A percentile compares a stretch with the other conserved stretches of the same genome.
These are phyloP conservation scores for Zapornia atra DNA, from an alignment of 2,113 vertebrate genomes.

Conservation along the genomic window DNA sequence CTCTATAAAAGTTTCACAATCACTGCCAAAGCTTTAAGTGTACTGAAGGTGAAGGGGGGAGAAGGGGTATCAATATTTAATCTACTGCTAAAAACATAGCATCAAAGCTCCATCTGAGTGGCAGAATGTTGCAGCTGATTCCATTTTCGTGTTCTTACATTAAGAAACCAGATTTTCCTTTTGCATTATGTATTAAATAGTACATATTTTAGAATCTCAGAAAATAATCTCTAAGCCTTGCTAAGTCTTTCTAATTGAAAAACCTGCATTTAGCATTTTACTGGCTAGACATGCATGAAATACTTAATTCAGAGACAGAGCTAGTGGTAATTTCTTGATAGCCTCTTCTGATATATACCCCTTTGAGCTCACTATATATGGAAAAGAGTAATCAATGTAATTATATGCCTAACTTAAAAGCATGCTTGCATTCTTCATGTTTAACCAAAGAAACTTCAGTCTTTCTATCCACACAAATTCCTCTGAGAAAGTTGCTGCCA, in stretches of 20 bases:
- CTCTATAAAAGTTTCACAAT: background rate
- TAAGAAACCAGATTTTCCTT: constrained; percentile 60
- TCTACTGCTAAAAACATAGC: constrained; percentile 44
- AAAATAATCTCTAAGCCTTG: constrained; percentile 26
- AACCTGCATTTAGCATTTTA: background rate
- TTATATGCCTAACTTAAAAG: background rate
- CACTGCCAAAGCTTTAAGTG: background rate
- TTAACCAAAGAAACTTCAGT: background rate
- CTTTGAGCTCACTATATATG: background rate
- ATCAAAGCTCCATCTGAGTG: constrained; percentile 37
- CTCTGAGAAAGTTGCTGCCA: constrained; percentile 4
- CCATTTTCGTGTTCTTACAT: constrained; percentile 37
- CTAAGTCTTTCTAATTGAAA: constrained; percentile 46
- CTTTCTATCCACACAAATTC: background rate
- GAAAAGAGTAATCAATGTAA: background rate
- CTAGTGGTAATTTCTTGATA: background rate
- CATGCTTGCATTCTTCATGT: background rate
- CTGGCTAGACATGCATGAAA: background rate
- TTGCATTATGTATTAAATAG: constrained; percentile 48
- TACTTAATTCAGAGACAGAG: background rate
- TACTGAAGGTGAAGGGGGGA: background rate
- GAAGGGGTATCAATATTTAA: constrained; percentile 65
- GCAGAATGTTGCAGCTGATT: constrained; percentile 2
- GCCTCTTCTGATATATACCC: background rate
- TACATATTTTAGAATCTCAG: constrained; percentile 31